Conservation (phyloP, 2,113 vertebrate species). For the Myotis davidii region DNA sequence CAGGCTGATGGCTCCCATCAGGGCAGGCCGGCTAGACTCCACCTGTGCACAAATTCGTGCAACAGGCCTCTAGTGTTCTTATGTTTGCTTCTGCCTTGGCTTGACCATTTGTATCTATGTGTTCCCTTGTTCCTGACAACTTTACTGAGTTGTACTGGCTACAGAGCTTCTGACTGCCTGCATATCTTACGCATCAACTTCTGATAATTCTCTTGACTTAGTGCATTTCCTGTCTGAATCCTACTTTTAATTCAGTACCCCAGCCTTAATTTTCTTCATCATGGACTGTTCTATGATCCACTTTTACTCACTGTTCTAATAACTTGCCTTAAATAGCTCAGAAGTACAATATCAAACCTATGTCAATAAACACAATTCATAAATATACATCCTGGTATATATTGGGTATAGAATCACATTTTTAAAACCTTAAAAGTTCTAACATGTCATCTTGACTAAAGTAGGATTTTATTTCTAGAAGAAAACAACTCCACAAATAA, state of each 20-base stretch:
- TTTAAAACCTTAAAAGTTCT: slow-evolving; percentile 17
- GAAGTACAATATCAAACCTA: slow-evolving; percentile 53
- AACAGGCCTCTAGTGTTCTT: not conserved
- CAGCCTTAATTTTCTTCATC: not conserved
- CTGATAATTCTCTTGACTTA: slow-evolving; percentile 32
- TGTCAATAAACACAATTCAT: not conserved
- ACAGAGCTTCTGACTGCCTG: not conserved
- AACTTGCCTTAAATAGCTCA: slow-evolving; percentile 28
- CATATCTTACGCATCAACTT: not conserved
- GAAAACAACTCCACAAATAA: slow-evolving; percentile 25
- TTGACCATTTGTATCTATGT: not conserved
- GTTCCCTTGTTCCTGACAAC: not conserved
- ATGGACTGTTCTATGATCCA: not conserved
- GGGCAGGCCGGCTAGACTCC: too few relatives aligned
- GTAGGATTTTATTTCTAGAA: not conserved
- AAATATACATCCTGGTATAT: slow-evolving; percentile 22
- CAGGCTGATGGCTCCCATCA: too few relatives aligned
- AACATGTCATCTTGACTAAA: slow-evolving; percentile 12
- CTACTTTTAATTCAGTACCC: not conserved
- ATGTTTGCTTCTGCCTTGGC: not conserved
- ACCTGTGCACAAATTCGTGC: too few relatives aligned
- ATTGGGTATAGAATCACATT: not conserved
- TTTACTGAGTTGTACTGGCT: not conserved
- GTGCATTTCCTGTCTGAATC: not conserved
- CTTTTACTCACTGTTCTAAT: slow-evolving; percentile 17